phyloP scores from a whole-genome alignment of 2,113 vertebrate species.

The Emberiza fucata region DNA sequence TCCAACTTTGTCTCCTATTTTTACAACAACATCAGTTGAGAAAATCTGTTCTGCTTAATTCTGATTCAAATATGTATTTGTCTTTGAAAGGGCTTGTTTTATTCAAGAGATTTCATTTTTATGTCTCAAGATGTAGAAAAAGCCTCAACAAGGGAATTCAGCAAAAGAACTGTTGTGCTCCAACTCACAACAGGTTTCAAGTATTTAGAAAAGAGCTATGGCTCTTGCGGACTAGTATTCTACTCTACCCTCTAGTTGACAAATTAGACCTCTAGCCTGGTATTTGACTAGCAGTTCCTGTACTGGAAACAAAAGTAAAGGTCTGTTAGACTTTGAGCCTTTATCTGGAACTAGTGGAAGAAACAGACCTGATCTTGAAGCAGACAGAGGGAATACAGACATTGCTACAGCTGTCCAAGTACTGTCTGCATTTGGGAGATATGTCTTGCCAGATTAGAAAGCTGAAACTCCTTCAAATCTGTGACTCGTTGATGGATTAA shows the following conservation, averaged over 20 bases:
- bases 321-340: not conserved
- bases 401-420: not conserved
- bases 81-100: not conserved
- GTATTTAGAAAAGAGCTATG: not conserved
- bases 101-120: not conserved
- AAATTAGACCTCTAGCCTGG: not conserved
- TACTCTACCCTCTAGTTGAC: not conserved
- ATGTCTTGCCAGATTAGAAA: constrained; percentile 12
- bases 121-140: not conserved
- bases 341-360: not conserved
- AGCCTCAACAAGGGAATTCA: not conserved
- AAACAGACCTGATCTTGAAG: not conserved
- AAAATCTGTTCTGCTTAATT: not conserved
- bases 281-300: not conserved
- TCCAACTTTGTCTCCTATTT: not conserved
- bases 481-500: not conserved
- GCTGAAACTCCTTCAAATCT: constrained; percentile 22
- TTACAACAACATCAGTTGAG: not conserved
- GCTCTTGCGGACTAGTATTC: not conserved
- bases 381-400: not conserved
- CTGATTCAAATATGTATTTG: not conserved
- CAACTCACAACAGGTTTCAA: not conserved
- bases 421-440: not conserved
- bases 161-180: not conserved
- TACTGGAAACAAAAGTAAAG: not conserved